Evolutionary conservation across 2,113 vertebrate genomes (phyloP), one percentile per base, ranked within the genome.

Genomic region (Scartelaos histophorus): DNA sequence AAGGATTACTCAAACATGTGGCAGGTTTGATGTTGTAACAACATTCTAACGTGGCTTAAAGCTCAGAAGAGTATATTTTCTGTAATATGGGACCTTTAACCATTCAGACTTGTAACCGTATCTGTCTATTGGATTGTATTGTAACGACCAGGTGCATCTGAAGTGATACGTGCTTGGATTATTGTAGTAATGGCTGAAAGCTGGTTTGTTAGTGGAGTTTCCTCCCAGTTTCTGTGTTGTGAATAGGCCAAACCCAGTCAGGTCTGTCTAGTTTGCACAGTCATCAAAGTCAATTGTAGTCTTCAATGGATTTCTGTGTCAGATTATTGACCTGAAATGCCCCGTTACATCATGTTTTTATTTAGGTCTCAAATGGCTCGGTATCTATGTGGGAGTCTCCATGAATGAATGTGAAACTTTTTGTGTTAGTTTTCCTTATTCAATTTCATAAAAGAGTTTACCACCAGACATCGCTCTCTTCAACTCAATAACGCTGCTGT

Each of bases 151-250:
- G 7, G 60, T 3, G 60, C 17, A 35, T n/a, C 21, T 64, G 34
- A 64, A 38, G 15, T 35, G 29, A 62, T 35, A 17, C 60, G 9
- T 25, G 56, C 13, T 16, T 19, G 60, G 34, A 38, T 43, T 16
- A 12, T 12, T 64, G 61, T 12, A 10, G 34, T 21, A 1, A 62
- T 19, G 4, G 34, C 21, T 64, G 3, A n/a, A 43, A 10, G 34
- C 34, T 12, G 16, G 38, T 64, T 17, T 64, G 10, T 64, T 19
- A 34, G 34, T 19, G 3, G 17, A 9, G 10, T 64, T 64, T 64
- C 61, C 34, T 35, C 29, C 61, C 61, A 43, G 61, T 64, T 64
- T 64, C 61, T 64, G 61, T 64, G 11, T 2, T 9, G 17, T 61
- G 58, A 61, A 61, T 38, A 11, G 34, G 17, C 34, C 29, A 1